Base-by-base conservation (phyloP, 2,113 vertebrate species). In the Neolamprologus hecqui region DNA sequence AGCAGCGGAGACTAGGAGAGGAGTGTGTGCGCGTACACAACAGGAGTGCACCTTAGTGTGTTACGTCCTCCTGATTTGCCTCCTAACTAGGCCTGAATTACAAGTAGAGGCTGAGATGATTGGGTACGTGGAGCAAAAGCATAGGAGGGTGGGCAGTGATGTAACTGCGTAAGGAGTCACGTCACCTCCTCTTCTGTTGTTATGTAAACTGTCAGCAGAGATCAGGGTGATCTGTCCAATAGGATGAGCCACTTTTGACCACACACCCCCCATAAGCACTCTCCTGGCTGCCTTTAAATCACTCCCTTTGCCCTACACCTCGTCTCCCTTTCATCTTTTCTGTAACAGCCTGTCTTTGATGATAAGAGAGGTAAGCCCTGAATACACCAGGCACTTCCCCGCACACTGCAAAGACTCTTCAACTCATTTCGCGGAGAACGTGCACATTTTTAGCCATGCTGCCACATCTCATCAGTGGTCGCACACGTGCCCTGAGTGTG, bases 171-270 rank as follows among this genome's bases (percentile, higher is more conserved):
- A 70, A 81, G 77, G 19, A 85, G 75, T 90, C 89, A 75, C 33
- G 84, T 88, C 90, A 83, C 90, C 92, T 83, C 86, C 90, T 88
- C 85, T 89, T 84, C 84, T 85, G 88, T 84, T 84, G 90, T 96
- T 96, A 95, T 86, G 91, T 96, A 96, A 96, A 96, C 94, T 58
- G 89, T 88, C 94, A 87, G 75, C 10, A n/a, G 81, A 89, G 92
- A 96, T 96, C 93, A 94, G 12, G 37, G 15, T 45, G 84, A 90
- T 82, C 35, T 51, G 5, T 84, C 95, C 95, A 96, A 96, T 95
- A 21, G 88, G 94, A 91, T 91, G 90, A 92, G 86, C 87, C 53
- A 63, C 63, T 91, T 85, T 75, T 77, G 91, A 93, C 94, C 94
- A 95, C 95, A 95, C 91, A 92, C 92, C 86, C 84, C 9, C 33